Conservation (phyloP, 2,888 invertebrate species). For the Pediacus dermestoides region DNA sequence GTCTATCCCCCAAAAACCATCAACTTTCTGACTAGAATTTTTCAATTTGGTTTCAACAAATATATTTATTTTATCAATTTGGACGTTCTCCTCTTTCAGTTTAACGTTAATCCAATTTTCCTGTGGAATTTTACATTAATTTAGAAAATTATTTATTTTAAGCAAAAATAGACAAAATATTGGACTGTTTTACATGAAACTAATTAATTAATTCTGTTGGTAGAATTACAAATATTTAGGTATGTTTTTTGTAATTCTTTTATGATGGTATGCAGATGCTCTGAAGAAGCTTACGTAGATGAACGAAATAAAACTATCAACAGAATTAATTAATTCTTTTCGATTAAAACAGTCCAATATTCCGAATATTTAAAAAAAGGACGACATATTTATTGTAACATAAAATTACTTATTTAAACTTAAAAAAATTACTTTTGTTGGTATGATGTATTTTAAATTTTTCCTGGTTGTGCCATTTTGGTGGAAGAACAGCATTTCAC, state of each 20-base stretch:
- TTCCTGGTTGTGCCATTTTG: constrained; percentile 24
- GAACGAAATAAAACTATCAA: too few relatives aligned
- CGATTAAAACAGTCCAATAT: too few relatives aligned
- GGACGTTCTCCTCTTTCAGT: constrained; percentile 38
- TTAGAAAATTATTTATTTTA: neutral
- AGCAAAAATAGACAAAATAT: too few relatives aligned
- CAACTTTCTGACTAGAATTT: constrained; percentile 12
- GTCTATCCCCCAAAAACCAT: constrained; percentile 45
- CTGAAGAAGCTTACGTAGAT: too few relatives aligned
- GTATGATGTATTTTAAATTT: constrained; percentile 28
- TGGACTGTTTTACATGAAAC: too few relatives aligned
- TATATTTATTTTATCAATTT: constrained; percentile 34
- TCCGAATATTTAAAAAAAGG: neutral
- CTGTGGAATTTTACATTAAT: neutral
- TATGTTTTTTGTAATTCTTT: too few relatives aligned
- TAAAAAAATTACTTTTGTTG: constrained; percentile 19
- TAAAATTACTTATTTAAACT: neutral
- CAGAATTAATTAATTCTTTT: too few relatives aligned
- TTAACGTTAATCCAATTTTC: constrained; percentile 39
- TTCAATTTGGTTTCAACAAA: constrained; percentile 38
- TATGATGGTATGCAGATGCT: too few relatives aligned
- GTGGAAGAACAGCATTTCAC: constrained; percentile 39
- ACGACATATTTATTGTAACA: neutral
- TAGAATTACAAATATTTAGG: too few relatives aligned
- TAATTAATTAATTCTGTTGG: too few relatives aligned